phyloP scores from a whole-genome alignment of 2,888 invertebrate species.

The Apeira syringaria region DNA sequence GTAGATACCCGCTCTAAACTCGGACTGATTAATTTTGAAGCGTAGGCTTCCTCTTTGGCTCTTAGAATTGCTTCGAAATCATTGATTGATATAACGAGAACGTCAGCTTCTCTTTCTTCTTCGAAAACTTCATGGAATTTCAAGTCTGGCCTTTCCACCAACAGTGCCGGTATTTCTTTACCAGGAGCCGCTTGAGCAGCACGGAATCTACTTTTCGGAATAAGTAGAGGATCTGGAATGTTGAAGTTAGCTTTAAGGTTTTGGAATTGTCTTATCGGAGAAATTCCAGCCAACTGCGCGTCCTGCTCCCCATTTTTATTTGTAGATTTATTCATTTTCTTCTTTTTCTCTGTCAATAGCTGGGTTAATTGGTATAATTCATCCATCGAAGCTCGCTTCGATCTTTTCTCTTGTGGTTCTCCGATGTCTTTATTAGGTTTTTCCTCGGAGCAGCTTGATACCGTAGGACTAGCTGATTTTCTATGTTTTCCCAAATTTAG shows the following conservation, averaged over 20 bases:
- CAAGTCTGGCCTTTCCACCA: slow-evolving; percentile 89
- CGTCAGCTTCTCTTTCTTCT: slow-evolving; percentile 86
- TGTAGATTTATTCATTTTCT: slow-evolving; percentile 41
- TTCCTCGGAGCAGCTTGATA: slow-evolving; percentile 90
- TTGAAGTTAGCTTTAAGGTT: slow-evolving; percentile 87
- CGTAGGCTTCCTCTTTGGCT: background rate
- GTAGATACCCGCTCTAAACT: slow-evolving; percentile 4
- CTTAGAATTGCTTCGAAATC: slow-evolving; percentile 85
- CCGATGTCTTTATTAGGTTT: slow-evolving; percentile 80
- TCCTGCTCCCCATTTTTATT: slow-evolving; percentile 69
- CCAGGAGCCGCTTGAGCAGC: slow-evolving; percentile 88
- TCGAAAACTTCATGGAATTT: slow-evolving; percentile 82
- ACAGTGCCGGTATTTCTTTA: slow-evolving; percentile 89
- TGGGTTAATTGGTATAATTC: slow-evolving; percentile 67
- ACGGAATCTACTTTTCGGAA: slow-evolving; percentile 90
- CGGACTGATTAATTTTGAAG: background rate
- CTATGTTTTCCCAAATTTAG: slow-evolving; percentile 87
- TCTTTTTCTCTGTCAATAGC: slow-evolving; percentile 62
- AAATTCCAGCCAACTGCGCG: slow-evolving; percentile 47
- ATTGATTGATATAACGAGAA: slow-evolving; percentile 87
- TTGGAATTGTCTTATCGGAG: slow-evolving; percentile 88
- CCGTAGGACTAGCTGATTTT: slow-evolving; percentile 88
- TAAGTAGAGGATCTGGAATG: slow-evolving; percentile 91
- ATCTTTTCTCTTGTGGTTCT: slow-evolving; percentile 74
- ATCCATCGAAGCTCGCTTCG: slow-evolving; percentile 59